Conservation (phyloP, 1,140 invertebrate genomes). For the Meloidogyne exigua region DNA sequence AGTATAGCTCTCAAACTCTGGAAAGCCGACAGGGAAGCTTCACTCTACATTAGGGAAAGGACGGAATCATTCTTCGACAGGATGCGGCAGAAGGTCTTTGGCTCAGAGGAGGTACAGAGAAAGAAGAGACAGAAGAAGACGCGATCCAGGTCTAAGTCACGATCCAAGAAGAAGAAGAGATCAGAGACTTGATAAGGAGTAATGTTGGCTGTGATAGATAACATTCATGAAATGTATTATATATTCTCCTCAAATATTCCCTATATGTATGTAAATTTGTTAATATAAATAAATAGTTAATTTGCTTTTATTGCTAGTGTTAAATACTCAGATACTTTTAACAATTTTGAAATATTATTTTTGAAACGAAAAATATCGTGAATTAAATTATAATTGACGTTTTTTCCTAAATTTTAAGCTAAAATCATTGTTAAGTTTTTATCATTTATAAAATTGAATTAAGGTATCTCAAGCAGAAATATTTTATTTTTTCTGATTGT, state of each 20-base stretch:
- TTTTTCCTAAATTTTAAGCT: too few species aligned
- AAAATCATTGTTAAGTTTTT: too few species aligned
- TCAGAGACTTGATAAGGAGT: background rate
- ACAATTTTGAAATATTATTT: too few species aligned
- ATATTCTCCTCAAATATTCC: background rate
- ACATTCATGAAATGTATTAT: background rate
- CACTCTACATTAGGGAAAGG: background rate
- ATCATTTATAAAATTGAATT: too few species aligned
- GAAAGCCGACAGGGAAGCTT: background rate
- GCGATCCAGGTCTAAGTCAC: background rate
- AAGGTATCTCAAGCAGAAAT: too few species aligned
- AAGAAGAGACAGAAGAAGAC: background rate
- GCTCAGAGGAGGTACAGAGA: background rate
- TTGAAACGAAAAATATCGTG: too few species aligned
- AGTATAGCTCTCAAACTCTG: conserved; percentile 1
- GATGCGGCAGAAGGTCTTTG: background rate
- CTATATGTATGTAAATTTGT: too few species aligned
- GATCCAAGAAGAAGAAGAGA: background rate
- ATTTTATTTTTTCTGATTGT: background rate
- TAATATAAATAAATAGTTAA: too few species aligned
- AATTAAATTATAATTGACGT: too few species aligned
- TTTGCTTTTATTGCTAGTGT: too few species aligned
- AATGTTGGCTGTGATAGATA: background rate
- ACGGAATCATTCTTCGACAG: background rate
- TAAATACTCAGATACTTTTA: too few species aligned